phyloP scores from a whole-genome alignment of 1,140 invertebrate genomes.

The Ptiloglossa arizonensis region DNA sequence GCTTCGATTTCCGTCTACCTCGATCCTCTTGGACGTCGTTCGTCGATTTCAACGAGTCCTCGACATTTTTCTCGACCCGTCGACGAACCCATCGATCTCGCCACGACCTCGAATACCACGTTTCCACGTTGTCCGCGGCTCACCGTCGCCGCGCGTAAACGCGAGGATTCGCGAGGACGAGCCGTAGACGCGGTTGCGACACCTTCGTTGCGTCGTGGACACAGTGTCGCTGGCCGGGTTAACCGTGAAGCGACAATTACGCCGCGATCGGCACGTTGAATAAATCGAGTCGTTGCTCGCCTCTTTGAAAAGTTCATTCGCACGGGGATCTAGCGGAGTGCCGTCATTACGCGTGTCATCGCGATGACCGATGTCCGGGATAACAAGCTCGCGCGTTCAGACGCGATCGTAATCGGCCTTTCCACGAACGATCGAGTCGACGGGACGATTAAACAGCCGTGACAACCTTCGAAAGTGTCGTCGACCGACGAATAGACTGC shows the following conservation, averaged over 20 bases:
- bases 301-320: slow-evolving; percentile 20
- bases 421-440: not conserved
- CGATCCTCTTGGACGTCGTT: not conserved
- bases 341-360: slow-evolving; percentile 16
- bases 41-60: not conserved
- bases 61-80: not conserved
- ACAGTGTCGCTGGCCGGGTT: not conserved
- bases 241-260: slow-evolving; percentile 5
- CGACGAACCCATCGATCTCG: too few species aligned
- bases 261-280: not conserved
- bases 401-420: slow-evolving; percentile 13
- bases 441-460: not conserved
- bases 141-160: not conserved
- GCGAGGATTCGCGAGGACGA: not conserved
- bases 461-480: slow-evolving; percentile 16
- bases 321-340: not conserved
- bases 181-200: not conserved
- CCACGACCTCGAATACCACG: not conserved
- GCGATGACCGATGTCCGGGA: not conserved
- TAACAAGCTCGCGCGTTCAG: slow-evolving; percentile 19
- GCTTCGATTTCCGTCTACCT: not conserved
- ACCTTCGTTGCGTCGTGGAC: not conserved
- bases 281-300: not conserved
- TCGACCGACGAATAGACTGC: not conserved
- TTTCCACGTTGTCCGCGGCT: not conserved